These are phyloP conservation scores for Lophotis ruficrista DNA, from an alignment of 2,113 vertebrate genomes.

Conservation along the genomic window DNA sequence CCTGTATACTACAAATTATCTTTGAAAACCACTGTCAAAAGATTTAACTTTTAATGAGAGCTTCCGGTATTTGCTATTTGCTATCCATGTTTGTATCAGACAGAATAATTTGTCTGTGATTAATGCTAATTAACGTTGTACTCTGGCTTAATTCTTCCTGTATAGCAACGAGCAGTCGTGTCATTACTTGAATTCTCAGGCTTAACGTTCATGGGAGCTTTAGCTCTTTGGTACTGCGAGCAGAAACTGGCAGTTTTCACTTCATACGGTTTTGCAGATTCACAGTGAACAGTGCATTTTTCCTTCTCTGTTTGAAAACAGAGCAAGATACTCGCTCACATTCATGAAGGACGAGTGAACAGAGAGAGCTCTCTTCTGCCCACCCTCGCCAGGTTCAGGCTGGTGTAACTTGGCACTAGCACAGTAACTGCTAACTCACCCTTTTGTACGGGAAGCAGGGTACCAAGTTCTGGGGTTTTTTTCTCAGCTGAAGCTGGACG, in stretches of 20 bases:
- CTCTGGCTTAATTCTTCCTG: background rate
- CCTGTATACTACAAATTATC: background rate
- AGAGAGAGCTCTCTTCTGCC: constrained; percentile 43
- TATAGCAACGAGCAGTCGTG: background rate
- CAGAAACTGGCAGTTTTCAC: background rate
- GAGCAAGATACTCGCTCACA: background rate
- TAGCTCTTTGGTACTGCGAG: background rate
- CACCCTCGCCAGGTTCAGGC: constrained; percentile 13
- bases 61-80: background rate
- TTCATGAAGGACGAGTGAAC: background rate
- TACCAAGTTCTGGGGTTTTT: background rate
- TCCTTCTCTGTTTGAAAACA: background rate
- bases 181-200: background rate
- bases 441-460: constrained; percentile 24
- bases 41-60: background rate
- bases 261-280: background rate
- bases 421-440: constrained; percentile 11
- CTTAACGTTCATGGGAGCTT: background rate
- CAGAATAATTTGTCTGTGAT: background rate
- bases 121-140: background rate
- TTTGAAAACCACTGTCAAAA: background rate
- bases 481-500: constrained; percentile 1
- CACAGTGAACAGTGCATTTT: background rate
- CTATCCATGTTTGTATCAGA: background rate
- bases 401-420: constrained; percentile 24